Evolutionary conservation across 2,888 invertebrate genomes (phyloP).

Genomic region (Tolmerus cingulatus): DNA sequence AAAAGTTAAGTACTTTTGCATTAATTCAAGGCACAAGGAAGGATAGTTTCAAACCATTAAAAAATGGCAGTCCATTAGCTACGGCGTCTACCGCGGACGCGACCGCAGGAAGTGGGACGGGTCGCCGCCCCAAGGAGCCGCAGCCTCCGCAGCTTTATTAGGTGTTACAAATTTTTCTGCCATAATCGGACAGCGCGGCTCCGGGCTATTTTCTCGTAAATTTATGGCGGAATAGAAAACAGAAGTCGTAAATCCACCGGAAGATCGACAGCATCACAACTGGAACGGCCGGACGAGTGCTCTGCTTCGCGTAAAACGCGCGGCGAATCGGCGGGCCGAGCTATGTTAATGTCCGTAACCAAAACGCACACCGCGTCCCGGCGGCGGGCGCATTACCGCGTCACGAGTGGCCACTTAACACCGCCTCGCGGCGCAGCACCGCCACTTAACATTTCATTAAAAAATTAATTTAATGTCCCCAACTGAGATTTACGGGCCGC

Average conservation of each 20-base stretch:
- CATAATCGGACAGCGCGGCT: background rate
- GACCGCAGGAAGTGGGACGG: background rate
- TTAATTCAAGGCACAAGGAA: background rate
- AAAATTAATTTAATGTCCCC: slow-evolving; percentile 47
- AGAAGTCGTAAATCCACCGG: background rate
- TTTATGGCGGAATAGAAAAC: slow-evolving; percentile 5
- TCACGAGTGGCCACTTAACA: slow-evolving; percentile 19
- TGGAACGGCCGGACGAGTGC: background rate
- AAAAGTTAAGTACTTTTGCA: background rate
- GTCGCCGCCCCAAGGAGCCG: background rate
- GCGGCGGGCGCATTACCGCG: slow-evolving; percentile 4
- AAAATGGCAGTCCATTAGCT: background rate
- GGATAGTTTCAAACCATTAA: background rate
- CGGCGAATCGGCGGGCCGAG: background rate
- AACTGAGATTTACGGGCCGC: slow-evolving; percentile 42
- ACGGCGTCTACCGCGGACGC: background rate
- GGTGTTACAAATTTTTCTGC: background rate
- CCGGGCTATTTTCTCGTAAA: background rate
- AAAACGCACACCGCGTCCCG: slow-evolving; percentile 2
- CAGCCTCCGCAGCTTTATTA: background rate
- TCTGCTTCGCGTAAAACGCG: background rate
- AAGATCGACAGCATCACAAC: background rate
- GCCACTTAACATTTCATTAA: slow-evolving; percentile 48
- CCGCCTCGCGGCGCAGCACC: slow-evolving; percentile 18
- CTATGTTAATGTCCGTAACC: slow-evolving; percentile 29